phyloP scores from a whole-genome alignment of 2,888 invertebrate species.

The Heliconius ismenius region DNA sequence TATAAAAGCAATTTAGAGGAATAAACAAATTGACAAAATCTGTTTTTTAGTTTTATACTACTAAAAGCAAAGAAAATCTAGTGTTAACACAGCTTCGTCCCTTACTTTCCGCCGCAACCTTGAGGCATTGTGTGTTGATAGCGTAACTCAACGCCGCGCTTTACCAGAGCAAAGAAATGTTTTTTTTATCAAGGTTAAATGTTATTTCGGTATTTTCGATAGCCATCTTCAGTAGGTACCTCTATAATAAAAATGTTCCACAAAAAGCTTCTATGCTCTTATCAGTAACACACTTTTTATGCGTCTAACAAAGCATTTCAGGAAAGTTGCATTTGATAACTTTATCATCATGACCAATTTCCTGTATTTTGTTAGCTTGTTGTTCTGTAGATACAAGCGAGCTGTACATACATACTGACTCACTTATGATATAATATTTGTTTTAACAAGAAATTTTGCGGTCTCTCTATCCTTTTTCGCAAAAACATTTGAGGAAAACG shows the following conservation, averaged over 20 bases:
- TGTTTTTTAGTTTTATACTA: no score
- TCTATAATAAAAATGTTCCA: not conserved
- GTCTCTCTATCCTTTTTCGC: constrained; percentile 37
- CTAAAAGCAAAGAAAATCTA: no score
- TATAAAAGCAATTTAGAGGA: no score
- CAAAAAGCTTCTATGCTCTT: constrained; percentile 27
- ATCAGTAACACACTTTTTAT: constrained; percentile 41
- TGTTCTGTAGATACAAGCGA: constrained; percentile 47
- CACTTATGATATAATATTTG: constrained; percentile 32
- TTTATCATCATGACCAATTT: constrained; percentile 64
- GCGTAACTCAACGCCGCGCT: no score
- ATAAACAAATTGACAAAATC: no score
- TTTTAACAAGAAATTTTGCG: constrained; percentile 39
- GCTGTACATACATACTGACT: constrained; percentile 46
- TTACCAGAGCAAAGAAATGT: no score
- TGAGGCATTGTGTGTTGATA: no score
- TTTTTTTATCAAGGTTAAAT: not conserved
- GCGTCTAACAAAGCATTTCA: constrained; percentile 53
- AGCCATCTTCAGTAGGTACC: not conserved
- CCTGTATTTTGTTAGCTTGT: constrained; percentile 53
- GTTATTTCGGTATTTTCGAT: not conserved
- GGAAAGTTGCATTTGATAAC: constrained; percentile 55
- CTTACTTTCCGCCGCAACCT: no score
- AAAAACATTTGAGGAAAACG: constrained; percentile 39
- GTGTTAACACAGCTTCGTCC: no score